Evolutionary conservation across 2,888 invertebrate genomes (phyloP).

Genomic region (Elmis aenea): DNA sequence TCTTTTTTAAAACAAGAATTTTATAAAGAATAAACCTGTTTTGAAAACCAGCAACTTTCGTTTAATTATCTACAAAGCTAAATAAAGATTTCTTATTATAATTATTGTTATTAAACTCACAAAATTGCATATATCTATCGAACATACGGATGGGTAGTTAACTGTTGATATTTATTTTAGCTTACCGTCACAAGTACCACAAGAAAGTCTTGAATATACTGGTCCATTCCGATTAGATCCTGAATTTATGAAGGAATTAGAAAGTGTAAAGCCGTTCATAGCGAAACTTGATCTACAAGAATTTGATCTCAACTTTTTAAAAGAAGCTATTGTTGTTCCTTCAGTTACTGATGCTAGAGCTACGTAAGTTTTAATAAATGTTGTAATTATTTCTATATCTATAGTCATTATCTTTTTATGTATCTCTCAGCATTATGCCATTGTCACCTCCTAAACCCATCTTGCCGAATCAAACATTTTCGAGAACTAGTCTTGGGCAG

Average conservation of each 20-base stretch:
- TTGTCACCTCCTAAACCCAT: constrained; percentile 54
- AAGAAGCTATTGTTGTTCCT: constrained; percentile 40
- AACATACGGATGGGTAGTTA: too few species aligned
- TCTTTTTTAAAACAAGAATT: too few species aligned
- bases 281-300: constrained; percentile 39
- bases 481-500: constrained; percentile 23
- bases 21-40: too few species aligned
- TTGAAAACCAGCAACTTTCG: too few species aligned
- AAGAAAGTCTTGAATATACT: constrained; percentile 47
- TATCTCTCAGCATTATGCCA: constrained; percentile 52
- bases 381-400: constrained; percentile 5
- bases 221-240: constrained; percentile 79
- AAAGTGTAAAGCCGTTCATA: constrained; percentile 41
- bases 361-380: constrained; percentile 28
- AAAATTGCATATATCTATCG: too few species aligned
- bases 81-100: too few species aligned
- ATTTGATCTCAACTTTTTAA: constrained; percentile 41
- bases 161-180: constrained; percentile 22
- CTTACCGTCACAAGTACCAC: constrained; percentile 45
- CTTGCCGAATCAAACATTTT: constrained; percentile 31
- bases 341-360: constrained; percentile 36
- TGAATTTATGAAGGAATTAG: constrained; percentile 64
- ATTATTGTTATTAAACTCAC: too few species aligned
- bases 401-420: too few species aligned
- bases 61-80: too few species aligned